Evolutionary conservation across 2,797 vertebrate genomes (phyloP).

Genomic region (Hippopotamyrus pictus): DNA sequence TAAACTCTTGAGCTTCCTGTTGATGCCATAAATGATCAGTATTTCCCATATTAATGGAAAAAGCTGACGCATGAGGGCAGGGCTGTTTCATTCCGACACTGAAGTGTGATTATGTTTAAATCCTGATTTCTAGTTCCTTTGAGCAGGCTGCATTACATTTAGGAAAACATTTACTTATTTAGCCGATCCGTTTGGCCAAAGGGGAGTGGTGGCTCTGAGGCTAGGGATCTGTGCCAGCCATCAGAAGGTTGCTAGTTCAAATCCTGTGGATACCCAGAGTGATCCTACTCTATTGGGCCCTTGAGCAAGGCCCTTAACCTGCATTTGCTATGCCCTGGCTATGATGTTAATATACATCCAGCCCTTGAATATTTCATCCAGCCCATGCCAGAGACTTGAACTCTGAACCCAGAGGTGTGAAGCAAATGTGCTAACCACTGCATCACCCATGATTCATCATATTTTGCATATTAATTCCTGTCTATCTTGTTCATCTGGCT

Average conservation of each 20-base stretch:
- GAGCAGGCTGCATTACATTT: not conserved
- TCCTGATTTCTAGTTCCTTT: not conserved
- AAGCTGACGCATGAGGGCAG: not conserved
- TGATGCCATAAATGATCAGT: not conserved
- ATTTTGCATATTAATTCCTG: conserved; percentile 12
- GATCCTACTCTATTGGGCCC: not conserved
- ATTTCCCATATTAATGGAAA: not conserved
- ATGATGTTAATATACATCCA: not conserved
- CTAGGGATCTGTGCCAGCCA: not conserved
- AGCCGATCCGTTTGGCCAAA: not conserved
- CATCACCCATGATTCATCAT: not conserved
- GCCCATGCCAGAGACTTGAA: not conserved
- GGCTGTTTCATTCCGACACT: not conserved
- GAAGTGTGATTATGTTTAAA: not conserved
- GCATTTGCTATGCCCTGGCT: not conserved
- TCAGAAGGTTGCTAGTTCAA: not conserved
- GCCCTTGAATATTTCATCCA: not conserved
- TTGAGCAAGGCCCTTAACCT: not conserved
- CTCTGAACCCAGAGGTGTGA: not conserved
- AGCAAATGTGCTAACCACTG: not conserved
- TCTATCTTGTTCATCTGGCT: not conserved
- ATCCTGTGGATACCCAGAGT: not conserved
- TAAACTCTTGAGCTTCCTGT: not conserved
- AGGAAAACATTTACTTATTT: not conserved
- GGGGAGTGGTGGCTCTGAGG: not conserved